These are phyloP conservation scores for Onychostruthus taczanowskii DNA, from an alignment of 2,113 vertebrate species.

Conservation along the genomic window DNA sequence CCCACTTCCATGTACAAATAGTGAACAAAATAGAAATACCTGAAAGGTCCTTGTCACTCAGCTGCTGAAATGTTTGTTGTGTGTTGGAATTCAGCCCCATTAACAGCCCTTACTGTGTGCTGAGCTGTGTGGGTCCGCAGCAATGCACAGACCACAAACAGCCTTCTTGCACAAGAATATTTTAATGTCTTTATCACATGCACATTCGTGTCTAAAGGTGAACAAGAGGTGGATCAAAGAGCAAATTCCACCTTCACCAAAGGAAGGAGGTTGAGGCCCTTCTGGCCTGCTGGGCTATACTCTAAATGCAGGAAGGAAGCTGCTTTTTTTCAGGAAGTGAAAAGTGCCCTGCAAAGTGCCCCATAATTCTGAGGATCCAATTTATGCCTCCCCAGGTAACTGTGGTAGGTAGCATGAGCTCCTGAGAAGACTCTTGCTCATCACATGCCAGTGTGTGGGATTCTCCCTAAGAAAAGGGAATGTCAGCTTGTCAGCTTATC, in stretches of 20 bases:
- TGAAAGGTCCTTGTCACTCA: background rate
- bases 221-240: background rate
- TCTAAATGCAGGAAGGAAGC: background rate
- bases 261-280: background rate
- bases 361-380: background rate
- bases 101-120: background rate
- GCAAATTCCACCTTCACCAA: background rate
- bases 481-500: slow-evolving; percentile 1
- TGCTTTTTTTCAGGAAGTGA: background rate
- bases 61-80: background rate
- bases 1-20: background rate
- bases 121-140: background rate
- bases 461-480: background rate
- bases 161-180: background rate
- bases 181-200: background rate
- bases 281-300: background rate
- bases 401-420: background rate
- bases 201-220: background rate
- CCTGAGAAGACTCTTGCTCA: background rate
- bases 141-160: rapidly evolving
- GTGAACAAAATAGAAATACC: background rate
- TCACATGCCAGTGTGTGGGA: slow-evolving; percentile 1
- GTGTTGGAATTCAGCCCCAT: background rate
- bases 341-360: background rate
- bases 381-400: background rate